These are phyloP conservation scores for Neelides folsomi DNA, from an alignment of 2,888 invertebrate genomes.

Conservation along the genomic window DNA sequence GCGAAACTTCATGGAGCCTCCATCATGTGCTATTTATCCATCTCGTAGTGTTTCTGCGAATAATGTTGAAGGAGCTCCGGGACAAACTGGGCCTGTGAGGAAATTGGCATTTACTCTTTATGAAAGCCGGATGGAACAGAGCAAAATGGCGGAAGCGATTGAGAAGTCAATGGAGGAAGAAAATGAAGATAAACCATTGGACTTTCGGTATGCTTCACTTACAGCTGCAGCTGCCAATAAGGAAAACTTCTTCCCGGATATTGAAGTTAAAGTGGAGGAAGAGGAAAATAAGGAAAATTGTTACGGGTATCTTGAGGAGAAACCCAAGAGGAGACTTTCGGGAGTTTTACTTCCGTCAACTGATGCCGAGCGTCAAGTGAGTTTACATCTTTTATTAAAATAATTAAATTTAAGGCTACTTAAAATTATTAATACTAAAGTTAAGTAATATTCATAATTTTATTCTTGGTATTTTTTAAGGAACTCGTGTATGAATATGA, in stretches of 20 bases:
- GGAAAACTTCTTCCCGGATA: constrained; percentile 2
- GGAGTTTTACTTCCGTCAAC: too few relatives aligned
- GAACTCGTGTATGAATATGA: neutral
- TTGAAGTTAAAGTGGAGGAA: constrained; percentile 2
- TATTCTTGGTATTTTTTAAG: too few relatives aligned
- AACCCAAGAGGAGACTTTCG: too few relatives aligned
- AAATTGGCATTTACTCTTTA: neutral
- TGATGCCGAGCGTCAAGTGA: too few relatives aligned
- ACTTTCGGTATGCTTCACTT: neutral
- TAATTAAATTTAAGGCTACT: too few relatives aligned
- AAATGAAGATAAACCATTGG: too few relatives aligned
- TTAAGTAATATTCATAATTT: too few relatives aligned
- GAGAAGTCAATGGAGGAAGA: too few relatives aligned
- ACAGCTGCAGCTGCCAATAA: constrained; percentile 6
- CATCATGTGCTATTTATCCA: neutral
- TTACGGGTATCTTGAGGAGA: too few relatives aligned
- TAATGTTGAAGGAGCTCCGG: neutral
- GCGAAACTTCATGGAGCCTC: too few relatives aligned
- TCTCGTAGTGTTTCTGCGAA: neutral
- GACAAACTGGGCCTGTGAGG: neutral
- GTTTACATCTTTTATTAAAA: too few relatives aligned
- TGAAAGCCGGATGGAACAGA: neutral
- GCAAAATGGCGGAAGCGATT: neutral
- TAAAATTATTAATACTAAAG: too few relatives aligned
- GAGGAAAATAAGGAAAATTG: constrained; percentile 1